phyloP scores from a whole-genome alignment of 2,888 invertebrate species.

The Drosophila phalerata region DNA sequence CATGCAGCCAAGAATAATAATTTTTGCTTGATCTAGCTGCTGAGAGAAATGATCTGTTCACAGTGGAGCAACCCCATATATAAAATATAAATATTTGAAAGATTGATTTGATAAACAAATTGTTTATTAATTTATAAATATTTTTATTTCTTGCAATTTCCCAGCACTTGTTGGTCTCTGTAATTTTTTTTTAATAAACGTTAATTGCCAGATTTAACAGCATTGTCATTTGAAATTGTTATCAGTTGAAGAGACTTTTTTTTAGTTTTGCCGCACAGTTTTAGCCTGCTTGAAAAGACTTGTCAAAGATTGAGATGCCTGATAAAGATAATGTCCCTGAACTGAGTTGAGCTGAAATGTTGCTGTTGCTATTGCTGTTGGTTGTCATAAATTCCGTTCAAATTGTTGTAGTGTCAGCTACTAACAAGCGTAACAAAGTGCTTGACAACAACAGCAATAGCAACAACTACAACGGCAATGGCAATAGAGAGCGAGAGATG shows the following conservation, averaged over 20 bases:
- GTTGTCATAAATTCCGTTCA: constrained; percentile 68
- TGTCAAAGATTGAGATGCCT: constrained; percentile 34
- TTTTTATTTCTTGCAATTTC: constrained; percentile 1
- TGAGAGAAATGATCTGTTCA: constrained; percentile 17
- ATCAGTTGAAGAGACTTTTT: constrained; percentile 13
- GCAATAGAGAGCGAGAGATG: constrained; percentile 30
- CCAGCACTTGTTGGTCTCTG: not conserved
- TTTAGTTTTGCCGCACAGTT: constrained; percentile 17
- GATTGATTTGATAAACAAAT: not conserved
- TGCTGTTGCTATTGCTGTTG: constrained; percentile 12
- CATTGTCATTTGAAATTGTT: constrained; percentile 29
- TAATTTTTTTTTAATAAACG: constrained; percentile 4
- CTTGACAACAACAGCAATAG: constrained; percentile 33
- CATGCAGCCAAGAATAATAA: not conserved
- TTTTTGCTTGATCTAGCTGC: not conserved
- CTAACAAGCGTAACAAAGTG: constrained; percentile 76
- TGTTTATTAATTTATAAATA: constrained; percentile 2
- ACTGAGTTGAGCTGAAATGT: constrained; percentile 17
- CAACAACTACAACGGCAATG: constrained; percentile 2
- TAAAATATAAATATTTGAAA: not conserved
- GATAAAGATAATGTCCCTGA: constrained; percentile 45
- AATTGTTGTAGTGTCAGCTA: constrained; percentile 67
- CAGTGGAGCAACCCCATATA: not conserved
- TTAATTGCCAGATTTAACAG: constrained; percentile 24
- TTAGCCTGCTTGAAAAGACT: constrained; percentile 15